Percentiles rank a stretch among this genome's conserved stretches.
Conservation (phyloP, 1,140 invertebrate genomes). For the Adoxophyes honmai region DNA sequence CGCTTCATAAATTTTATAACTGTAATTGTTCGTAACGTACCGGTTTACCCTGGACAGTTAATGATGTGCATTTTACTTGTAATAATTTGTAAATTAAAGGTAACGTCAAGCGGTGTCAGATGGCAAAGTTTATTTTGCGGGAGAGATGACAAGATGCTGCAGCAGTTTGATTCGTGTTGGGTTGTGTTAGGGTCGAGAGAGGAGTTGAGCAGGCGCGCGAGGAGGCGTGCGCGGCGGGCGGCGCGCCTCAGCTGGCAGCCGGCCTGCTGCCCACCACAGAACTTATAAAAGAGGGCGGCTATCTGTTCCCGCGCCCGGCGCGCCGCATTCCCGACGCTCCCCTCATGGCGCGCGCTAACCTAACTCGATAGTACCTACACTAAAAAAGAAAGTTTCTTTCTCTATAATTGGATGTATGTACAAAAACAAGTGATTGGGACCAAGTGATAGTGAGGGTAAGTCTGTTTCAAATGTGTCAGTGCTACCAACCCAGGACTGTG, state of each 20-base stretch:
- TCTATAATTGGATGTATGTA: conserved; percentile 38
- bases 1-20: neutral
- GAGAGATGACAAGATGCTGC: neutral
- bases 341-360: conserved; percentile 72
- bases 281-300: conserved; percentile 70
- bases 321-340: conserved; percentile 58
- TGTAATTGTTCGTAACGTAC: neutral
- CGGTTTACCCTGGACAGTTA: neutral
- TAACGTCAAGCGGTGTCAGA: conserved; percentile 50
- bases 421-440: conserved; percentile 58
- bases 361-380: conserved; percentile 57
- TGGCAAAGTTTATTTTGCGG: conserved; percentile 25
- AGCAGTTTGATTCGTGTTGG: conserved; percentile 33
- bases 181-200: conserved; percentile 23
- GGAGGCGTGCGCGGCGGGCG: conserved; percentile 27
- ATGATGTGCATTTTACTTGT: conserved; percentile 33
- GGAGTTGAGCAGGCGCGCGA: conserved; percentile 9
- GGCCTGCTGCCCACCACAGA: conserved; percentile 57
- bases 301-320: conserved; percentile 65
- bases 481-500: conserved; percentile 55
- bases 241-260: conserved; percentile 52
- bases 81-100: conserved; percentile 50
- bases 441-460: conserved; percentile 75
- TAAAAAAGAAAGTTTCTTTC: conserved; percentile 59
- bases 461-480: conserved; percentile 51